Evolutionary conservation across 2,888 invertebrate genomes (phyloP).

Genomic region (Leptopilina myrica): DNA sequence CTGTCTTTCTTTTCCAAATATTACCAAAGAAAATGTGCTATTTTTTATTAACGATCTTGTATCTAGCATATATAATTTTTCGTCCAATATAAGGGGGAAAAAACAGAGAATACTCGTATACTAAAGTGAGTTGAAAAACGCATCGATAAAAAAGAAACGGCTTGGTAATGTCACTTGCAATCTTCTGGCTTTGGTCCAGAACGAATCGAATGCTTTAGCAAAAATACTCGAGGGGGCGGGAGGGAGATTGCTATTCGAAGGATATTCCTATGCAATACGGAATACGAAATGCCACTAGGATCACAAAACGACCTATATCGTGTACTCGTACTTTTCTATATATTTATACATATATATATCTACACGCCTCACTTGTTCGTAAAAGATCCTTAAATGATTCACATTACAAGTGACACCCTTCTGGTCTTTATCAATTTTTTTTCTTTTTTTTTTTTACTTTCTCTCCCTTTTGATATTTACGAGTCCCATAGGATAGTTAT

Average conservation of each 20-base stretch:
- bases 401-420: conserved; percentile 47
- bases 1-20: too few relatives aligned
- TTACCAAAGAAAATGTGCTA: too few relatives aligned
- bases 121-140: conserved; percentile 43
- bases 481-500: too few relatives aligned
- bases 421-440: conserved; percentile 15
- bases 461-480: too few relatives aligned
- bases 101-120: conserved; percentile 12
- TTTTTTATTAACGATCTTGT: not conserved
- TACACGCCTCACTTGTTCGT: conserved; percentile 64
- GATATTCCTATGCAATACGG: conserved; percentile 47
- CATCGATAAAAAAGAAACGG: conserved; percentile 61
- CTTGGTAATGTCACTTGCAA: conserved; percentile 58
- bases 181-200: conserved; percentile 60
- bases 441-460: not conserved
- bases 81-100: not conserved
- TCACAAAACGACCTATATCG: conserved; percentile 60
- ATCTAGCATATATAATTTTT: not conserved
- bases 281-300: conserved; percentile 55
- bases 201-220: conserved; percentile 50
- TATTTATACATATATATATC: conserved; percentile 60
- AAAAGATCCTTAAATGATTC: conserved; percentile 53
- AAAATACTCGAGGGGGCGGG: conserved; percentile 52
- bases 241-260: conserved; percentile 55
- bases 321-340: conserved; percentile 62